Conservation (phyloP, 1,140 invertebrate genomes). For the Orius insidiosus region DNA sequence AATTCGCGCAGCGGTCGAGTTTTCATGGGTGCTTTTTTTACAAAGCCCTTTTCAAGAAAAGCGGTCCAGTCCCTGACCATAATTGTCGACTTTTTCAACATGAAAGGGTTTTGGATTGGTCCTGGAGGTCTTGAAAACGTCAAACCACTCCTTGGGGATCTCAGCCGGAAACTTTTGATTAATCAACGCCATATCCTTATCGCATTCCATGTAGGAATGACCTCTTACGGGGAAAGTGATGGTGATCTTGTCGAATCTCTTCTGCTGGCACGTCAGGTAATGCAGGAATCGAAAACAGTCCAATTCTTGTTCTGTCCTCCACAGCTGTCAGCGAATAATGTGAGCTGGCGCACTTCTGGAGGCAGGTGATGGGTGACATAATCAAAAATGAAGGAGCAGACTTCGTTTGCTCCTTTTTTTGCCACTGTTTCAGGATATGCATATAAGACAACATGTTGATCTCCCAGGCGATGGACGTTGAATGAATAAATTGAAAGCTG, state of each 20-base stretch:
- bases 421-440: conserved; percentile 17
- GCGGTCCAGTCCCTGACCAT: too few species aligned
- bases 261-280: conserved; percentile 17
- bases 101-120: too few species aligned
- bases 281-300: conserved; percentile 14
- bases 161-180: too few species aligned
- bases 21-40: too few species aligned
- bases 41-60: too few species aligned
- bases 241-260: conserved; percentile 14
- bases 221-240: conserved; percentile 17
- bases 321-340: conserved; percentile 17
- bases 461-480: conserved; percentile 16
- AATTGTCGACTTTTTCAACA: too few species aligned
- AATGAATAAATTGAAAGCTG: conserved; percentile 17
- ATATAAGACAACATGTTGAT: conserved; percentile 14
- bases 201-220: conserved; percentile 18
- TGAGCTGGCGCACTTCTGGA: conserved; percentile 9
- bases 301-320: conserved; percentile 16
- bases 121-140: too few species aligned
- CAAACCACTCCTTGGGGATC: too few species aligned
- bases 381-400: conserved; percentile 14
- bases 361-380: conserved; percentile 12
- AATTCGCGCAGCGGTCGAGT: too few species aligned
- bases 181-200: too few species aligned
- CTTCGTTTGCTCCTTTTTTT: conserved; percentile 14